phyloP scores from a whole-genome alignment of 2,113 vertebrate genomes.

The Muntiacus muntjak region DNA sequence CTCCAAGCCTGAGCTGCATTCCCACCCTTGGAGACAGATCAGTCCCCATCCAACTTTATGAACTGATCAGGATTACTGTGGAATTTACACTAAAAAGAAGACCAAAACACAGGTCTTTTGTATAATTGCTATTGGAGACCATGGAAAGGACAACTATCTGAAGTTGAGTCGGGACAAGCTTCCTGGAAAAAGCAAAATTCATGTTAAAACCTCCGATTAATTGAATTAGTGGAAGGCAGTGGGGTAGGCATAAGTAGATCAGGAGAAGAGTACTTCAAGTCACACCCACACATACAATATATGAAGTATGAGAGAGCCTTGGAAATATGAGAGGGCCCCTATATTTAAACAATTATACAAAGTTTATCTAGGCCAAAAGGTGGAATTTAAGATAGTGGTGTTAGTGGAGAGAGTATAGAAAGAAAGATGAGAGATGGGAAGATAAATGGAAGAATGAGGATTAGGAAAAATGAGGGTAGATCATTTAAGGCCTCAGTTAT shows the following conservation, averaged over 20 bases:
- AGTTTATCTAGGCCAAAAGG: not conserved
- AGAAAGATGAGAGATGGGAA: not conserved
- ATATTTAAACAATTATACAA: not conserved
- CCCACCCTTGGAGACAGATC: not conserved
- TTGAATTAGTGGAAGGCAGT: slow-evolving; percentile 4
- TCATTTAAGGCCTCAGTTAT: not conserved
- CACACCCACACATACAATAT: not conserved
- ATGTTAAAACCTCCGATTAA: not conserved
- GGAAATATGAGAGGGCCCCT: not conserved
- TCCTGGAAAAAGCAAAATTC: not conserved
- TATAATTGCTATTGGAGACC: not conserved
- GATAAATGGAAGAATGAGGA: not conserved
- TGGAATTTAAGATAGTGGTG: not conserved
- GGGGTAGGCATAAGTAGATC: not conserved
- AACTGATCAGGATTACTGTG: not conserved
- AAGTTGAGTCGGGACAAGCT: not conserved
- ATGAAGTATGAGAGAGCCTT: not conserved
- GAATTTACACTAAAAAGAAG: not conserved
- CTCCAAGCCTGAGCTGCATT: not conserved
- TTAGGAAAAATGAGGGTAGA: not conserved
- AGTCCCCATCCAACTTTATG: not conserved
- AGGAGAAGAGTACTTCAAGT: slow-evolving; percentile 4
- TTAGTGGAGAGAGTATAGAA: not conserved
- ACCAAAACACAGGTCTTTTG: not conserved
- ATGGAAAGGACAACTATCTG: not conserved